Conservation (phyloP, 2,113 vertebrate genomes). For the Solea solea region DNA sequence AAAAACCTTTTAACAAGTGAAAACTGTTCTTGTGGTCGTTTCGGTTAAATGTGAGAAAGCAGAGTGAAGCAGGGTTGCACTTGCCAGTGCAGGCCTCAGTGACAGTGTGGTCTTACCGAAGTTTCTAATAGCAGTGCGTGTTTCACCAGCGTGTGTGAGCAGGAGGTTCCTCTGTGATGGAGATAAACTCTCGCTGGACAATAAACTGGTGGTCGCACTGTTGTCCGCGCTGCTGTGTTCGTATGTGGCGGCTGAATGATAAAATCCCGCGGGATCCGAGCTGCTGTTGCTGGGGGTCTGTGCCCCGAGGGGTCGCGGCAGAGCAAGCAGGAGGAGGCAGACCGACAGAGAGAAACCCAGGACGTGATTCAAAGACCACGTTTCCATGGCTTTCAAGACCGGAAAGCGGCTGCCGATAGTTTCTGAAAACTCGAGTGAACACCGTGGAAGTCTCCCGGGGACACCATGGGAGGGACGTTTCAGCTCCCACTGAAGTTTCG, state of each 20-base stretch:
- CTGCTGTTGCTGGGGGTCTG: conserved; percentile 59
- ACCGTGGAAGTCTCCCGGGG: conserved; percentile 61
- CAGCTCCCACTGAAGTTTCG: conserved; percentile 26
- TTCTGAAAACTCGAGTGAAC: conserved; percentile 62
- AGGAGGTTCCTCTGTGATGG: conserved; percentile 62
- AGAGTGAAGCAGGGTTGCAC: neutral
- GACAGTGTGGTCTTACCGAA: conserved; percentile 57
- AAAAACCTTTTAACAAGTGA: too few species aligned
- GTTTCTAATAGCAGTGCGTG: conserved; percentile 29
- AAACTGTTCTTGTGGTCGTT: neutral
- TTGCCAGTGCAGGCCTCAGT: conserved; percentile 28
- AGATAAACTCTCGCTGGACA: conserved; percentile 61
- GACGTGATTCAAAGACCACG: conserved; percentile 71
- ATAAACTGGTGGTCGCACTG: conserved; percentile 39
- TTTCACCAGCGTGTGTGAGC: conserved; percentile 49
- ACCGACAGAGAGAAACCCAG: conserved; percentile 63
- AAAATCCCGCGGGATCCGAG: conserved; percentile 30
- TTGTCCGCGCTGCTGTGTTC: conserved; percentile 24
- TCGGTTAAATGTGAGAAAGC: neutral
- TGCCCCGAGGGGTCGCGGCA: conserved; percentile 66
- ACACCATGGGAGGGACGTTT: conserved; percentile 74
- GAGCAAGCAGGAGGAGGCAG: conserved; percentile 73
- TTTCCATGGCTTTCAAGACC: conserved; percentile 77
- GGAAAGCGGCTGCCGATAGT: conserved; percentile 48
- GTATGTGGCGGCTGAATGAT: conserved; percentile 8